Percentiles rank a stretch among this genome's conserved stretches.
phyloP scores from a whole-genome alignment of 2,113 vertebrate species.

The Sprattus sprattus region DNA sequence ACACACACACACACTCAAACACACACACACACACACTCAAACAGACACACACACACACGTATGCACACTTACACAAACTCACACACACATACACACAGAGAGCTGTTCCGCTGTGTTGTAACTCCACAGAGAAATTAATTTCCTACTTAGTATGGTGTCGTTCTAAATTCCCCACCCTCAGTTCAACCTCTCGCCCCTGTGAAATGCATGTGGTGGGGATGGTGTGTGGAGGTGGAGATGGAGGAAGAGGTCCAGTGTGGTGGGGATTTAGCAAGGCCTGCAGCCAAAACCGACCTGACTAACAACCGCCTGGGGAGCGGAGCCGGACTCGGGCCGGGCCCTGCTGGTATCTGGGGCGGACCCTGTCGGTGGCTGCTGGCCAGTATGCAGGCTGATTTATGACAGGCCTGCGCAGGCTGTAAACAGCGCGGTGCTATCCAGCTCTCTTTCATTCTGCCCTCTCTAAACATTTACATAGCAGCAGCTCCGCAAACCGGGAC shows the following conservation, averaged over 20 bases:
- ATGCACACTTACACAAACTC: not conserved
- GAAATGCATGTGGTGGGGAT: not conserved
- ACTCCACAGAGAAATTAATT: not conserved
- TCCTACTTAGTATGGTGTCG: not conserved
- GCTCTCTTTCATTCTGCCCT: constrained; percentile 40
- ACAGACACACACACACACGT: not conserved
- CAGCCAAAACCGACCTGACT: not conserved
- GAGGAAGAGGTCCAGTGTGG: not conserved
- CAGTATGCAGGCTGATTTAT: constrained; percentile 19
- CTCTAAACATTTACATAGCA: constrained; percentile 53
- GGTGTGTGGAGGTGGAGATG: not conserved
- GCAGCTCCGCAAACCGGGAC: constrained; percentile 22
- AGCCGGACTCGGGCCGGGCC: not conserved
- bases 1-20: not conserved
- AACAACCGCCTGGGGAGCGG: not conserved
- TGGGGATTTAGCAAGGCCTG: not conserved
- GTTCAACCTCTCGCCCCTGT: not conserved
- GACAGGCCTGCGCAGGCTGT: constrained; percentile 28
- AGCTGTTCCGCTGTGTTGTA: not conserved
- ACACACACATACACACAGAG: not conserved
- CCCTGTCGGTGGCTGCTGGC: too few species aligned
- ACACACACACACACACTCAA: not conserved
- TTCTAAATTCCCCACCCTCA: not conserved
- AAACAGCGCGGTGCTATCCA: constrained; percentile 25
- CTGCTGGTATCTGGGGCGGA: not conserved